Evolutionary conservation across 64 coral and sea anemone genomes (phyloP).

Genomic region (Dendrophyllia cribrosa): DNA sequence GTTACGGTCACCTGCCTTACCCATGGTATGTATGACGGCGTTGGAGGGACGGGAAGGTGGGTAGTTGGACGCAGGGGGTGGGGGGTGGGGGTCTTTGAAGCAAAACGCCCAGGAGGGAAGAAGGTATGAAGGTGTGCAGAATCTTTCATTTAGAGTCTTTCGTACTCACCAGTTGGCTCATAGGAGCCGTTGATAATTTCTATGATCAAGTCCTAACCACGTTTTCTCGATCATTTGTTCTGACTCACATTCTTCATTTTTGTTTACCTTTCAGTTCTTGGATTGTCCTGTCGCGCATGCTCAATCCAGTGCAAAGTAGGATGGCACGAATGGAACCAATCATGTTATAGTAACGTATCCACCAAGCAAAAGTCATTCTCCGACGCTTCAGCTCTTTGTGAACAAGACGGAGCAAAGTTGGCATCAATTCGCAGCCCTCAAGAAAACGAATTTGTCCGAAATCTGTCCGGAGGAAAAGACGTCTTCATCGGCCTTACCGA

Average conservation of each 20-base stretch:
- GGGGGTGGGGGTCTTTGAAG: too few relatives aligned
- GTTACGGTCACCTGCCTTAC: too few relatives aligned
- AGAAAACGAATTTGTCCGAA: constrained; percentile 26
- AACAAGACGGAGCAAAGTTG: not conserved
- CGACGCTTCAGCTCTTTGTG: not conserved
- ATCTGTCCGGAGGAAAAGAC: not conserved
- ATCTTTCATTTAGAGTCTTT: too few relatives aligned
- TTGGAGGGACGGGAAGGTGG: too few relatives aligned
- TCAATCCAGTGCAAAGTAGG: not conserved
- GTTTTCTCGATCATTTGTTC: too few relatives aligned
- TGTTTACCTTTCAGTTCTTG: not conserved
- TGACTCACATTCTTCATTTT: not conserved
- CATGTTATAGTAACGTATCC: not conserved
- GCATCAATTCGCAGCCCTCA: constrained; percentile 15
- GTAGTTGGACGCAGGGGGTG: too few relatives aligned
- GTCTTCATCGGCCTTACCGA: constrained; percentile 14
- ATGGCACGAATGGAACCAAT: constrained; percentile 30
- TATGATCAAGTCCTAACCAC: too few relatives aligned
- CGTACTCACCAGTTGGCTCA: too few relatives aligned
- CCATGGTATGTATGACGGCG: too few relatives aligned
- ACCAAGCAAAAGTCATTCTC: not conserved
- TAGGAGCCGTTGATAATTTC: too few relatives aligned
- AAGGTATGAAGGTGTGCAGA: too few relatives aligned
- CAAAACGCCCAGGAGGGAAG: too few relatives aligned
- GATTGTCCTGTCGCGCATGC: not conserved